A percentile compares a stretch with the other conserved stretches of the same genome.
phyloP scores from a whole-genome alignment of 1,140 invertebrate genomes.

The Eumaeus atala region DNA sequence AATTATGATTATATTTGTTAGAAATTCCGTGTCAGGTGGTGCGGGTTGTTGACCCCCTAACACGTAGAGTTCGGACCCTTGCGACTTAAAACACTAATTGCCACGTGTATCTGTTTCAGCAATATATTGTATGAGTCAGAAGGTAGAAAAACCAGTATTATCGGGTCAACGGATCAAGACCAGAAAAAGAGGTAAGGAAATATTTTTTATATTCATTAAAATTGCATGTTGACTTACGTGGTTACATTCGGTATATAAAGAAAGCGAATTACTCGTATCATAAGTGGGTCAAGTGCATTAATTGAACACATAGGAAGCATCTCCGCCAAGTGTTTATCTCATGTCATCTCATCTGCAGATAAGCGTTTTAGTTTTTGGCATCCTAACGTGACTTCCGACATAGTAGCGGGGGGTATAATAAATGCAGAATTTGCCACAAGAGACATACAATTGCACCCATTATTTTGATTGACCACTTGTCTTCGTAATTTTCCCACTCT shows the following conservation, averaged over 20 bases:
- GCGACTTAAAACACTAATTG: constrained; percentile 42
- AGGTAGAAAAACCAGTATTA: constrained; percentile 99
- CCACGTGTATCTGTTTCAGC: constrained; percentile 79
- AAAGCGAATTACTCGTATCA: neutral
- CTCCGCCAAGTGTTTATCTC: neutral
- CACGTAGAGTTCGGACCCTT: constrained; percentile 28
- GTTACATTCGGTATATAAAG: neutral
- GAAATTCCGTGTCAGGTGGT: constrained; percentile 20
- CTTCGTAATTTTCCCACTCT: no score
- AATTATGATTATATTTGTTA: neutral
- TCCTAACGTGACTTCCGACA: no score
- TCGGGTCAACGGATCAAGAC: constrained; percentile 99
- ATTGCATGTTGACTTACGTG: neutral
- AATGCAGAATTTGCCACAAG: no score
- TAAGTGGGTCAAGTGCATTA: neutral
- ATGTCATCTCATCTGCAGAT: no score
- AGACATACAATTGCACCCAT: no score
- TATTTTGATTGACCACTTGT: no score
- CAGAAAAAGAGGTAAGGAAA: constrained; percentile 95
- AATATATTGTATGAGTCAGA: constrained; percentile 99
- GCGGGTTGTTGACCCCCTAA: constrained; percentile 52
- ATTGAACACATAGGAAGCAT: neutral
- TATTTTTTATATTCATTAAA: neutral
- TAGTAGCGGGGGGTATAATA: no score
- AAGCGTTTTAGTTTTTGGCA: no score